phyloP scores from a whole-genome alignment of 2,797 vertebrate genomes.

The Clarias platycephalus region DNA sequence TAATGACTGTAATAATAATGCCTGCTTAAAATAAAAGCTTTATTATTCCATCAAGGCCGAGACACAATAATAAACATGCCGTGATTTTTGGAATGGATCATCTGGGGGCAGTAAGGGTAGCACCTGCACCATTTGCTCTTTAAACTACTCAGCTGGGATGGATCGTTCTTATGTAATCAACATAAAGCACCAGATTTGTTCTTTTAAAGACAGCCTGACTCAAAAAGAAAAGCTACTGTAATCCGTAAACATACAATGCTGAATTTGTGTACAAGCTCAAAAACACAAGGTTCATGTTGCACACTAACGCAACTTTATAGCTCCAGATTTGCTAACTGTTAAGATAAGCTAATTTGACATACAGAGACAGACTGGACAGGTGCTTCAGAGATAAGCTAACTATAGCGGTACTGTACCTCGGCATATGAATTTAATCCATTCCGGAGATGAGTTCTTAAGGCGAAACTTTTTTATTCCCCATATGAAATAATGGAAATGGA shows the following conservation, averaged over 20 bases:
- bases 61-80: slow-evolving; percentile 10
- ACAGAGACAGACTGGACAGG: neutral
- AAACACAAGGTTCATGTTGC: neutral
- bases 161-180: neutral
- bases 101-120: neutral
- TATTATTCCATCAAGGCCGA: slow-evolving; percentile 12
- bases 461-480: too few relatives aligned
- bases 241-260: neutral
- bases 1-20: slow-evolving; percentile 13
- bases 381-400: too few relatives aligned
- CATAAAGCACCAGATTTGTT: neutral
- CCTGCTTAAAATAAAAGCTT: neutral
- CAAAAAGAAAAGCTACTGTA: neutral
- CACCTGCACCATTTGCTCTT: neutral
- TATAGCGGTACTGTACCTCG: too few relatives aligned
- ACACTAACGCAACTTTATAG: too few relatives aligned
- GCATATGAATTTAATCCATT: too few relatives aligned
- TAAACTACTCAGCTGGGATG: neutral
- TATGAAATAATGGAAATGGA: too few relatives aligned
- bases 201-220: neutral
- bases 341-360: neutral
- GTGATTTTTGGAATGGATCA: neutral
- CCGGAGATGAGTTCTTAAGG: too few relatives aligned
- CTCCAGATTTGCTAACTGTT: neutral
- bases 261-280: neutral